Evolutionary conservation across 1,140 invertebrate species (phyloP), one percentile per base, ranked within the genome.

Genomic region (Listronotus bonariensis): DNA sequence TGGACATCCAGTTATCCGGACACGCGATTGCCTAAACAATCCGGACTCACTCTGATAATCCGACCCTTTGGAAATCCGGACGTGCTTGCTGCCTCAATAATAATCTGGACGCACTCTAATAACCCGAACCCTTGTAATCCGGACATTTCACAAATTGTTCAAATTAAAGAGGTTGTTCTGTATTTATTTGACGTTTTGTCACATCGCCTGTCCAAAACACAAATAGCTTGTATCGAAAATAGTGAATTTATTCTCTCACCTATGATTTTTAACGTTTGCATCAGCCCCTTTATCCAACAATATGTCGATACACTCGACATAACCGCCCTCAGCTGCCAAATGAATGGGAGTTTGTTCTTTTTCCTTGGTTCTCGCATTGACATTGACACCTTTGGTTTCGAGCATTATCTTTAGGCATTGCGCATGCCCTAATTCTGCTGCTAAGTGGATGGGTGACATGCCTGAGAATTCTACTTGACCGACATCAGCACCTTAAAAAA

Each of bases 301-400:
- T 41, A 91, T 77, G 65, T 88, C 83, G 0, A 91, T 84, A 67
- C 90, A 91, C 31, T 90, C 87, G 8, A 82, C 82, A 68, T 89
- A 89, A 32, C 90, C 90, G 49, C 89, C 88, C 67, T 91, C 89
- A 2, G 91, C 90, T 0, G 91, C 90, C 65, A 93, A 79, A 79
- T 94, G 92, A 14, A 94, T 74, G 0, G 91, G 86, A 0, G 90
- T 92, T 41, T 88, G 88, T 70, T 87, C 86, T 71, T 87, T 85
- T 59, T 88, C 86, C 6, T 86, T 76, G 4, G 87, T 87, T 62
- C 81, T 85, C 67, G 38, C 83, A 80, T 84, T 93, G 80, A 75
- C 82, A 76, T 32, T 86, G 82, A 66, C 83, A 80, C 31, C 85
- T 18, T 86, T 85, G 4, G 86, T 86, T 61, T 87, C 84, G n/a